Evolutionary conservation across 1,140 invertebrate genomes (phyloP).

Genomic region (Heliothis subflexa): DNA sequence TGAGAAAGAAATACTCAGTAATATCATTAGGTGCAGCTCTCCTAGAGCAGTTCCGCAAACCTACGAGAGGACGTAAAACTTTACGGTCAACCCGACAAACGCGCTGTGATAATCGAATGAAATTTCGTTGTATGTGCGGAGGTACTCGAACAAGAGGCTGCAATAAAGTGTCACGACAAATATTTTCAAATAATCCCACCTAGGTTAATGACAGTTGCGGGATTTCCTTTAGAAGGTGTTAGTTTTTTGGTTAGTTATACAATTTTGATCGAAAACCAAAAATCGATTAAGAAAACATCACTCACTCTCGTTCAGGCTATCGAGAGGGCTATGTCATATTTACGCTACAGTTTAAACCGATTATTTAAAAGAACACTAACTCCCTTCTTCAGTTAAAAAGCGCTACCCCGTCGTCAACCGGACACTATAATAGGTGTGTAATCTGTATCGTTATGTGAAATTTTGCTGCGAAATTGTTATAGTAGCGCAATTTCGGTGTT

Average conservation of each 20-base stretch:
- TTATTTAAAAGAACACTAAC: no score
- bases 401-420: conserved; percentile 2
- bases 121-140: conserved; percentile 43
- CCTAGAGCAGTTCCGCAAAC: conserved; percentile 51
- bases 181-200: conserved; percentile 30
- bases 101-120: conserved; percentile 57
- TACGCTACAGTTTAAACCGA: no score
- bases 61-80: conserved; percentile 58
- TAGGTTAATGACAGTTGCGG: conserved; percentile 24
- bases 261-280: no score
- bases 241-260: background rate
- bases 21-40: conserved; percentile 57
- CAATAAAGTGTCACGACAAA: conserved; percentile 30
- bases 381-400: no score
- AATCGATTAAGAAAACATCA: no score
- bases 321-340: background rate
- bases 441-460: conserved; percentile 29
- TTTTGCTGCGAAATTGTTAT: conserved; percentile 20
- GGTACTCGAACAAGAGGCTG: conserved; percentile 10
- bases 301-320: no score
- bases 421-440: conserved; percentile 35
- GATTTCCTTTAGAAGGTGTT: conserved; percentile 11
- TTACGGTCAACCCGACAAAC: conserved; percentile 54
- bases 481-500: conserved; percentile 40
- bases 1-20: conserved; percentile 50